A percentile compares a stretch with the other conserved stretches of the same genome.
Conservation (phyloP, 2,113 vertebrate genomes). For the Hippocampus zosterae region DNA sequence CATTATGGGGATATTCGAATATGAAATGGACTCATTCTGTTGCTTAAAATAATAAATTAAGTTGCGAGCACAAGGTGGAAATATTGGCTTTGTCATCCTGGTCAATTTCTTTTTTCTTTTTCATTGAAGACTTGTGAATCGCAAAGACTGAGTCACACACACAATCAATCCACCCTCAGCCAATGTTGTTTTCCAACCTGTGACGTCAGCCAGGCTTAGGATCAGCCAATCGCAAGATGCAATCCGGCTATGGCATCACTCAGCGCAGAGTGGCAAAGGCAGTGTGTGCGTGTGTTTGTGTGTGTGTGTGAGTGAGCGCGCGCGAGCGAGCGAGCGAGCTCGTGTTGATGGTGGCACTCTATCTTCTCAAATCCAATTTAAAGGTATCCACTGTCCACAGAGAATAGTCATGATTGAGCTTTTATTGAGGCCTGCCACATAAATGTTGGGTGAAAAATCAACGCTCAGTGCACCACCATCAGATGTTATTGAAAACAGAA, state of each 20-base stretch:
- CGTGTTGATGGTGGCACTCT: neutral
- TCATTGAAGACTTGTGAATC: neutral
- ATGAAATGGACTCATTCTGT: neutral
- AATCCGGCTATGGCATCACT: slow-evolving; percentile 48
- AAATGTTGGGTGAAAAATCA: neutral
- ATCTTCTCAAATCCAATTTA: slow-evolving; percentile 17
- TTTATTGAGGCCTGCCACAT: neutral
- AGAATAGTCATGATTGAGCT: neutral
- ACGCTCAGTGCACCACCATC: neutral
- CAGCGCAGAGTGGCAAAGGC: slow-evolving; percentile 45
- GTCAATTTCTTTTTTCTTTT: neutral
- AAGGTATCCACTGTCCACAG: neutral
- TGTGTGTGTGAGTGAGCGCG: too few relatives aligned
- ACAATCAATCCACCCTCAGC: slow-evolving; percentile 3
- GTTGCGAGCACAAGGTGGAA: neutral
- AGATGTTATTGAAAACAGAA: neutral
- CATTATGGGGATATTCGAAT: neutral
- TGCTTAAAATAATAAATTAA: neutral
- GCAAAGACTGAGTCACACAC: slow-evolving; percentile 1
- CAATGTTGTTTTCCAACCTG: slow-evolving; percentile 7
- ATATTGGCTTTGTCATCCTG: neutral
- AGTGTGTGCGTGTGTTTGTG: neutral
- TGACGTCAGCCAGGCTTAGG: slow-evolving; percentile 35
- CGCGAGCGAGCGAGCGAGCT: too few relatives aligned
- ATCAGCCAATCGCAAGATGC: slow-evolving; percentile 46